Base-by-base conservation (phyloP, 1,140 invertebrate species). In the Eumeta japonica region DNA sequence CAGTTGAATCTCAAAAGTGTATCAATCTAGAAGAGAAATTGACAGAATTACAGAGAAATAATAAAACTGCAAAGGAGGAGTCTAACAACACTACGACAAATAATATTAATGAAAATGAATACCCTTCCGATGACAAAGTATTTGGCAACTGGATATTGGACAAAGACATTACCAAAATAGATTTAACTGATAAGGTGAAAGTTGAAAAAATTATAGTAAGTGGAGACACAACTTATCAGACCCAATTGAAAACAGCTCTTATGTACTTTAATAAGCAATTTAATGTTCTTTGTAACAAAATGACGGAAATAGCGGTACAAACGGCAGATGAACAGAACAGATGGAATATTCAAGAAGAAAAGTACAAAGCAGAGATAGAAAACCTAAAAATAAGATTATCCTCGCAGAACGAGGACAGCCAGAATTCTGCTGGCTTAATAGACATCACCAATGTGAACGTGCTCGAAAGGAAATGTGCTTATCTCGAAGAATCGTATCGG, bases 251-350 rank as follows among this genome's bases (percentile, higher is more conserved):
- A 57, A 48, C 53, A 20, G 48, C 48, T n/a, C 43, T 77, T 37
- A 37, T 52, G 42, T 63, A 77, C 55, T 77, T 77, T 45, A 58
- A 70, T 45, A 48, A 58, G 16, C 67, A 74, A 49, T 74, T 73
- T 41, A 55, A 66, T 43, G 20, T 40, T 10, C 46, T 77, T 16
- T 66, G 60, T 46, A 57, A 73, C 9, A 72, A 62, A 50, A 54
- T 77, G 39, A 64, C 55, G 9, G 37, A 50, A 24, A 50, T 74
- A 38, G 44, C 62, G 17, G 52, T 66, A 18, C 58, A 56, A 34
- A 44, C 56, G 27, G 39, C 43, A 20, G 57, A 63, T 17, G 55
- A 67, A 36, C 52, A 57, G 27, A 70, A 60, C 20, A 59, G 62
- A 43, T 77, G 68, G 68, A 31, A 39, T 12, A 43, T 64, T 38